These are phyloP conservation scores for Zingel zingel DNA, from an alignment of 2,113 vertebrate genomes.

Conservation along the genomic window DNA sequence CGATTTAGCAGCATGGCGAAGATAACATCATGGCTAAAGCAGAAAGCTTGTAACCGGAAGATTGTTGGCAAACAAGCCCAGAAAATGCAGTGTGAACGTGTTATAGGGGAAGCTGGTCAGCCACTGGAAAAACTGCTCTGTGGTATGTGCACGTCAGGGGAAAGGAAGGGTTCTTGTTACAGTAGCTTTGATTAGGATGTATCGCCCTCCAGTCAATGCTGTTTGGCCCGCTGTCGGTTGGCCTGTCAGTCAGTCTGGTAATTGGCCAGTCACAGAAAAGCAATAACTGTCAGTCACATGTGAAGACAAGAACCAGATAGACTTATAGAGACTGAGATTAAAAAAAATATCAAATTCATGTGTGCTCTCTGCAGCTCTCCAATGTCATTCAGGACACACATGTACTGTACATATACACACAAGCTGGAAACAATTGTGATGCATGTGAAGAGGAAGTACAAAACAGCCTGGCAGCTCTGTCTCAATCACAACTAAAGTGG, in stretches of 20 bases:
- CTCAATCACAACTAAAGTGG: conserved; percentile 40
- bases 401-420: background rate
- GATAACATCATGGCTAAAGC: background rate
- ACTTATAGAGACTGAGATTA: background rate
- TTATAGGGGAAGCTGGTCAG: conserved; percentile 5
- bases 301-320: background rate
- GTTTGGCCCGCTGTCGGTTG: conserved; percentile 16
- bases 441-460: conserved; percentile 34
- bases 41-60: background rate
- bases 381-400: conserved; percentile 1
- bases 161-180: conserved; percentile 26
- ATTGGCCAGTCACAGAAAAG: conserved; percentile 35
- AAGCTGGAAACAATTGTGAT: conserved; percentile 29
- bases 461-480: conserved; percentile 35
- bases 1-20: background rate
- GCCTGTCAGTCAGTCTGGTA: conserved; percentile 48
- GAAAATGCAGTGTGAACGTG: background rate
- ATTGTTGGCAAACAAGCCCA: conserved; percentile 10
- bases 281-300: conserved; percentile 26
- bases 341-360: background rate
- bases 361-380: background rate
- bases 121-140: background rate
- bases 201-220: conserved; percentile 14
- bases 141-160: conserved; percentile 13
- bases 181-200: conserved; percentile 40